phyloP scores from a whole-genome alignment of 2,888 invertebrate species.

The Hipparchia sbordonii region DNA sequence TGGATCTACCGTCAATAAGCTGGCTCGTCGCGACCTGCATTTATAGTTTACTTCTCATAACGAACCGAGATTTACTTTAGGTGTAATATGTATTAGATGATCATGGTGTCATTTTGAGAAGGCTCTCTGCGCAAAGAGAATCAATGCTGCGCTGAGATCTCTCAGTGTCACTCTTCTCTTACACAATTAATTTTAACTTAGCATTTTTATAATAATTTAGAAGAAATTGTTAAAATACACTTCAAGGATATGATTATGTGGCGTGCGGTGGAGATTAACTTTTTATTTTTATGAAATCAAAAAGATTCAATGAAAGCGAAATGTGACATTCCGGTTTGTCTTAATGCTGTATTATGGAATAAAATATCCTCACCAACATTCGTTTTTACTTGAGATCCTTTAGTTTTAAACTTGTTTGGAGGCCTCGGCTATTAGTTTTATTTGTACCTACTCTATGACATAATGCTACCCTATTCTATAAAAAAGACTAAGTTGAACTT shows the following conservation, averaged over 20 bases:
- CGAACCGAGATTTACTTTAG: slow-evolving; percentile 79
- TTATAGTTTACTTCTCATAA: slow-evolving; percentile 75
- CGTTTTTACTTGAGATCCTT: slow-evolving; percentile 56
- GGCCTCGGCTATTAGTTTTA: neutral
- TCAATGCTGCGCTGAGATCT: slow-evolving; percentile 66
- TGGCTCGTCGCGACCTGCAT: slow-evolving; percentile 73
- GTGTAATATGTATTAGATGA: slow-evolving; percentile 77
- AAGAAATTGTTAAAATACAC: slow-evolving; percentile 75
- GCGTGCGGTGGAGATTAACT: slow-evolving; percentile 73
- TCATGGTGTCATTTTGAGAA: slow-evolving; percentile 72
- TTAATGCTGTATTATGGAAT: slow-evolving; percentile 83
- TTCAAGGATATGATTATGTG: slow-evolving; percentile 69
- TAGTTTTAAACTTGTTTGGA: slow-evolving; percentile 12
- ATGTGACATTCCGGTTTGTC: slow-evolving; percentile 84
- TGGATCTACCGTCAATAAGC: slow-evolving; percentile 55
- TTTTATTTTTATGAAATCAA: slow-evolving; percentile 77
- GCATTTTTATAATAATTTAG: slow-evolving; percentile 83
- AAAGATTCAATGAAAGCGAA: slow-evolving; percentile 68
- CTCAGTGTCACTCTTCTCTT: slow-evolving; percentile 75
- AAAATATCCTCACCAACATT: slow-evolving; percentile 81
- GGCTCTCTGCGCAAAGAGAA: slow-evolving; percentile 62
- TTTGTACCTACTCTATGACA: neutral
- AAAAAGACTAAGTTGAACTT: neutral
- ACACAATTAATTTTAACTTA: slow-evolving; percentile 82
- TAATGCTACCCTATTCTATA: neutral